Evolutionary conservation across 2,888 invertebrate species (phyloP), one percentile per base, ranked within the genome.

Genomic region (Molorchus minor): DNA sequence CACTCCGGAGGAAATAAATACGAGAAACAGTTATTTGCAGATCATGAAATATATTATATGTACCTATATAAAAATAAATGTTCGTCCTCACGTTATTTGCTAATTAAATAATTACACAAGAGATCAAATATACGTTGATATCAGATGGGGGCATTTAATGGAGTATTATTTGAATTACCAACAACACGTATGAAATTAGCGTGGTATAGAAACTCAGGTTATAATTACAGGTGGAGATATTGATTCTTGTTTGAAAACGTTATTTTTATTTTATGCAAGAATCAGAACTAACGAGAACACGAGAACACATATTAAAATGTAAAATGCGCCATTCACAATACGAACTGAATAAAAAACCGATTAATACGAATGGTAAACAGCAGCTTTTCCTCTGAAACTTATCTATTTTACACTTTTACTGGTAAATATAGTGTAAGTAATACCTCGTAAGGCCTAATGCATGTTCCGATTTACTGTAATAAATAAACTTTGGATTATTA

Each of bases 81-180:
- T 5, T 3, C 25, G 4, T 8, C 8, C 8, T 33, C 20, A 35
- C 20, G 15, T 45, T 20, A 47, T 35, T 35, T 36, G 47, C 47
- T 47, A 47, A 47, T 47, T 47, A 47, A 35, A 35, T 47, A 47
- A 47, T 47, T 47, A 29, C 47, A 35, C 19, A 20, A 35, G 35
- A 47, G 35, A 12, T 7, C 46, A 3, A 25, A 5, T 3, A 8
- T 3, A 8, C 3, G 25, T 5, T 25, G 25, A 25, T 25, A 25
- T 5, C 25, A 8, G 3, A 25, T 25, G 8, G 8, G 25, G 25
- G 4, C 25, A 25, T 25, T 25, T 25, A 25, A 25, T 25, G 8
- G 8, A 25, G 4, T 25, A 25, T 25, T 25, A 25, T 25, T 25
- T 25, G 25, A 25, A 25, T 25, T 25, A 25, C 3, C 25, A 25